Evolutionary conservation across 2,797 vertebrate genomes (phyloP).

Genomic region (Stomatorhinus walkeri): DNA sequence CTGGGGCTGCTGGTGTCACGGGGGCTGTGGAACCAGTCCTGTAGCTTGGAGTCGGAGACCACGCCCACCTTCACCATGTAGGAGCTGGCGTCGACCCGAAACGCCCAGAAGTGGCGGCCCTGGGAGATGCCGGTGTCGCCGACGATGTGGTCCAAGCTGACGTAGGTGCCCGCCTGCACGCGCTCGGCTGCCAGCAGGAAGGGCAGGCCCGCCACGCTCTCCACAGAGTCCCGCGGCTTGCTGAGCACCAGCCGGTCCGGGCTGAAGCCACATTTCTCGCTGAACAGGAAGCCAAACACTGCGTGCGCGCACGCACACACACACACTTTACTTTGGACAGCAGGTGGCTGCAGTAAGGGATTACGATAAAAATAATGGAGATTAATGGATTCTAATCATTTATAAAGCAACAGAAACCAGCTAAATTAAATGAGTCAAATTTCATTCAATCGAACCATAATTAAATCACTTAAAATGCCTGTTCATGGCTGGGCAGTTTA

Average conservation of each 20-base stretch:
- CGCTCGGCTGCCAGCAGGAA: slow-evolving; percentile 80
- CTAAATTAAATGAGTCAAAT: background rate
- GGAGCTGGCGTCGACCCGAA: slow-evolving; percentile 78
- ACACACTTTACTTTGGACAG: background rate
- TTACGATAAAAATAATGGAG: background rate
- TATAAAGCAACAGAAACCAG: background rate
- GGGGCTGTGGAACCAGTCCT: slow-evolving; percentile 88
- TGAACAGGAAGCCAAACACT: slow-evolving; percentile 93
- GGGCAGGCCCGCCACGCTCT: slow-evolving; percentile 81
- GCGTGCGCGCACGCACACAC: slow-evolving; percentile 5
- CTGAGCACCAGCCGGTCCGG: slow-evolving; percentile 75
- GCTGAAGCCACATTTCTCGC: slow-evolving; percentile 90
- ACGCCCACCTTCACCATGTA: slow-evolving; percentile 94
- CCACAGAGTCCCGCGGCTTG: slow-evolving; percentile 73
- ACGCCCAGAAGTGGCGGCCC: slow-evolving; percentile 91
- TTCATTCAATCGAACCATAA: background rate
- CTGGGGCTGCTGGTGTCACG: slow-evolving; percentile 84
- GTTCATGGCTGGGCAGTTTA: background rate
- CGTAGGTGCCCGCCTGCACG: slow-evolving; percentile 82
- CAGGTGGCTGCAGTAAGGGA: background rate
- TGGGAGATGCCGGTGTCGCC: slow-evolving; percentile 82
- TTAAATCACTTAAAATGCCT: background rate
- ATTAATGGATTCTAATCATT: background rate
- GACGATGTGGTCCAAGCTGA: slow-evolving; percentile 85
- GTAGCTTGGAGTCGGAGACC: slow-evolving; percentile 78